Percentiles rank a stretch among this genome's conserved stretches.
Evolutionary conservation across 2,888 invertebrate species (phyloP).

Genomic region (Drosophila picticornis): DNA sequence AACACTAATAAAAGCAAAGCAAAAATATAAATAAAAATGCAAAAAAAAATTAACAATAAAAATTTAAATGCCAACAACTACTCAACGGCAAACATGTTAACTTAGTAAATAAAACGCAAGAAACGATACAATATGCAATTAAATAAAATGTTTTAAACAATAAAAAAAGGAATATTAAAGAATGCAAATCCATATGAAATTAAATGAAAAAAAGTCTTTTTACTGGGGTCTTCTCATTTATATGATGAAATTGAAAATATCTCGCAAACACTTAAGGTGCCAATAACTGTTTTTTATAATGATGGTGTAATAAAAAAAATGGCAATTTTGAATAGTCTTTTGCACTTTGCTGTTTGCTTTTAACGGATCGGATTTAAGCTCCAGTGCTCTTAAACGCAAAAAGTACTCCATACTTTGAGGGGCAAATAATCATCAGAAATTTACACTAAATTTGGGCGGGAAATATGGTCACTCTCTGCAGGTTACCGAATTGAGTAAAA

Average conservation of each 20-base stretch:
- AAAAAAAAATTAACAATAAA: conserved; percentile 44
- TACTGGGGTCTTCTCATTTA: background rate
- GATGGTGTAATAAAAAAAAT: too few species aligned
- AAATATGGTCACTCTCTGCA: background rate
- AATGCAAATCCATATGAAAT: conserved; percentile 60
- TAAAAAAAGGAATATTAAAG: conserved; percentile 50
- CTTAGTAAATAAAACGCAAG: conserved; percentile 63
- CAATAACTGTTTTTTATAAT: background rate
- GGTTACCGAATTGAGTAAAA: background rate
- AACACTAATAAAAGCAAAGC: conserved; percentile 40
- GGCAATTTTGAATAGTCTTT: background rate
- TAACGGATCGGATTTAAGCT: background rate
- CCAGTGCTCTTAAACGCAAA: background rate
- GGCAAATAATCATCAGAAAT: background rate
- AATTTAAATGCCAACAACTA: conserved; percentile 61
- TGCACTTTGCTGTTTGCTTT: background rate
- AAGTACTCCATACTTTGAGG: background rate
- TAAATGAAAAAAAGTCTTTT: conserved; percentile 42
- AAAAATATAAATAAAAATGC: conserved; percentile 22
- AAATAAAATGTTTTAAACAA: conserved; percentile 72
- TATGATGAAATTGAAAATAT: background rate
- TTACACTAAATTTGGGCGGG: background rate
- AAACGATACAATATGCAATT: conserved; percentile 65
- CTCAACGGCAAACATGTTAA: conserved; percentile 70
- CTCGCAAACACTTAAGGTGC: too few species aligned